phyloP scores from a whole-genome alignment of 2,113 vertebrate genomes.

The Phylloscopus trochiloides region DNA sequence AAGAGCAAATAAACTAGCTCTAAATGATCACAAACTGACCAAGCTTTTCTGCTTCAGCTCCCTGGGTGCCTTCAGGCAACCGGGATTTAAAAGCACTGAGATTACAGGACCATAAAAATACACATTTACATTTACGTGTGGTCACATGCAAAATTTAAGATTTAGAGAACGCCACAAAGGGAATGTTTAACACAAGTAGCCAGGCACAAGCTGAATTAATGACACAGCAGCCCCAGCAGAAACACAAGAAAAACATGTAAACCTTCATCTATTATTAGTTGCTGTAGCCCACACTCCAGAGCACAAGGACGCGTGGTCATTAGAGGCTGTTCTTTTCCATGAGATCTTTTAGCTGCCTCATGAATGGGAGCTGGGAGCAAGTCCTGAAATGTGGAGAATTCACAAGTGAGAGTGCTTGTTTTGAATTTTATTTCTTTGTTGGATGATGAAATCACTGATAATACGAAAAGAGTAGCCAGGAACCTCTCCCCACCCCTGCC shows the following conservation, averaged over 20 bases:
- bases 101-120: slow-evolving; percentile 78
- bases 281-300: slow-evolving; percentile 31
- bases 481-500: fast-evolving
- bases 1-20: slow-evolving; percentile 77
- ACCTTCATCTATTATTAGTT: slow-evolving; percentile 55
- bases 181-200: slow-evolving; percentile 69
- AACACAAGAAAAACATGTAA: slow-evolving; percentile 70
- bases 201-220: slow-evolving; percentile 69
- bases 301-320: slow-evolving; percentile 8
- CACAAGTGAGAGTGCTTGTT: not conserved
- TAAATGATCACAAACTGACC: slow-evolving; percentile 82
- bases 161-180: slow-evolving; percentile 69
- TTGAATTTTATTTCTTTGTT: not conserved
- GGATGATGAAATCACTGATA: not conserved
- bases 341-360: slow-evolving; percentile 4
- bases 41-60: slow-evolving; percentile 73
- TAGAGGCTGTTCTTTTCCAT: slow-evolving; percentile 34
- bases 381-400: slow-evolving; percentile 33
- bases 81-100: slow-evolving; percentile 68
- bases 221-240: slow-evolving; percentile 54
- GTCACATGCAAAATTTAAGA: slow-evolving; percentile 77
- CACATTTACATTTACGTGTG: slow-evolving; percentile 79
- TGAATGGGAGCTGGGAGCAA: not conserved
- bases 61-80: slow-evolving; percentile 69
- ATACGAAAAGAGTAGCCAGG: not conserved